These are phyloP conservation scores for Poecile montanus DNA, from an alignment of 2,797 vertebrate genomes.

Conservation along the genomic window DNA sequence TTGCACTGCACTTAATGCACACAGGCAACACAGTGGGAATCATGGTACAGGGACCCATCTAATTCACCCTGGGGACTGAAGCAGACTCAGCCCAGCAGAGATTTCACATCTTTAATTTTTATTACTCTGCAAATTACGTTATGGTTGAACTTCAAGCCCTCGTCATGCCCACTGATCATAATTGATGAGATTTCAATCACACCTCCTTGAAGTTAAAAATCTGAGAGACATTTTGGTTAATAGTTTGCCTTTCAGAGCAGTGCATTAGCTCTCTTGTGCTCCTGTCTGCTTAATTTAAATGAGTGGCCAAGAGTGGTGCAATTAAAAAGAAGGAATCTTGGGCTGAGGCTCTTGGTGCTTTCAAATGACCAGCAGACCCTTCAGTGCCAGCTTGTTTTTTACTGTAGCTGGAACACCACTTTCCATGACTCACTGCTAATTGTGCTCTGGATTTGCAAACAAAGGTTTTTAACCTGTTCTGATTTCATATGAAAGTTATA, in stretches of 20 bases:
- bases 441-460: not conserved
- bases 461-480: conserved; percentile 14
- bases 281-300: conserved; percentile 25
- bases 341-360: not conserved
- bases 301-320: conserved; percentile 8
- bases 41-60: not conserved
- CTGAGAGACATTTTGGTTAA: conserved; percentile 36
- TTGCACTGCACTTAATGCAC: not conserved
- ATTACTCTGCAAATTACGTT: conserved; percentile 20
- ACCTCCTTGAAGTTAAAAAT: conserved; percentile 47
- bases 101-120: conserved; percentile 8
- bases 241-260: conserved; percentile 20
- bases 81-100: not conserved
- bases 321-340: conserved; percentile 41
- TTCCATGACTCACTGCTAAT: conserved; percentile 2
- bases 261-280: conserved; percentile 38
- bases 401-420: not conserved
- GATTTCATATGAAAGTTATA: not conserved
- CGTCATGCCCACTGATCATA: not conserved
- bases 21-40: not conserved
- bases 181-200: conserved; percentile 30
- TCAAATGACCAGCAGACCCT: conserved; percentile 45
- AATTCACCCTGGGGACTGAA: not conserved
- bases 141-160: not conserved
- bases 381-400: not conserved